A percentile compares a stretch with the other conserved stretches of the same genome.
Conservation (phyloP, 37 sponge, comb jelly and placozoan genomes). For the Geodia barretti region DNA sequence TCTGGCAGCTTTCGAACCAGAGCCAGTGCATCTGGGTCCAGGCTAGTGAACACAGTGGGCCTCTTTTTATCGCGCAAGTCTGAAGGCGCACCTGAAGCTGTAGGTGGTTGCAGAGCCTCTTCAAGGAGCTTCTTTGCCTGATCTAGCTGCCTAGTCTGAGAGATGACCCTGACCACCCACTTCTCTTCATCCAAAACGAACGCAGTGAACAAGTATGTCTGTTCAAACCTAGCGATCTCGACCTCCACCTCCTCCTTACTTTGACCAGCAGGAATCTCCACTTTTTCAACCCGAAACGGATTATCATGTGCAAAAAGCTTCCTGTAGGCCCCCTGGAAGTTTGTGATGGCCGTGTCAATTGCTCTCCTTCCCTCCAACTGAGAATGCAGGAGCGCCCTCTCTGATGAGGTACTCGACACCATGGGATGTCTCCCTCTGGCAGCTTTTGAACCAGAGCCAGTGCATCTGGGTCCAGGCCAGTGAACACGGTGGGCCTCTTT, state of each 20-base stretch:
- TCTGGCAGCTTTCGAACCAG: constrained; percentile 10
- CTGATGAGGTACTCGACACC: no score
- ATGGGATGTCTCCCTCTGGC: constrained; percentile 2
- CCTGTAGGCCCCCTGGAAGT: constrained; percentile 16
- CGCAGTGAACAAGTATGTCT: constrained; percentile 11
- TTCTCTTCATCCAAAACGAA: neutral
- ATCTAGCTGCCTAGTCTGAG: constrained; percentile 38
- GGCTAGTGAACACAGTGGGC: neutral
- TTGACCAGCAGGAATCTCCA: neutral
- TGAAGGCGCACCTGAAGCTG: neutral
- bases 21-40: constrained; percentile 13
- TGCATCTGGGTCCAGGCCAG: constrained; percentile 12
- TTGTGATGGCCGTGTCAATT: neutral
- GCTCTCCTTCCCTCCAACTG: neutral
- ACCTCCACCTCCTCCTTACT: neutral
- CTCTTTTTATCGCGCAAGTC: no score
- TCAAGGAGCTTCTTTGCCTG: constrained; percentile 31
- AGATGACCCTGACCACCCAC: constrained; percentile 16
- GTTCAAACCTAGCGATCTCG: neutral
- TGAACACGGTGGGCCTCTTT: no score
- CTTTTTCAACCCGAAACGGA: neutral
- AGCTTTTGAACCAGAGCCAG: constrained; percentile 7
- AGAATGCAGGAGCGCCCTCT: no score
- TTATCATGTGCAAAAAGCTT: no score
- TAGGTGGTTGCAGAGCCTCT: neutral